Conservation (phyloP, 2,113 vertebrate species). For the Probosciger aterrimus region DNA sequence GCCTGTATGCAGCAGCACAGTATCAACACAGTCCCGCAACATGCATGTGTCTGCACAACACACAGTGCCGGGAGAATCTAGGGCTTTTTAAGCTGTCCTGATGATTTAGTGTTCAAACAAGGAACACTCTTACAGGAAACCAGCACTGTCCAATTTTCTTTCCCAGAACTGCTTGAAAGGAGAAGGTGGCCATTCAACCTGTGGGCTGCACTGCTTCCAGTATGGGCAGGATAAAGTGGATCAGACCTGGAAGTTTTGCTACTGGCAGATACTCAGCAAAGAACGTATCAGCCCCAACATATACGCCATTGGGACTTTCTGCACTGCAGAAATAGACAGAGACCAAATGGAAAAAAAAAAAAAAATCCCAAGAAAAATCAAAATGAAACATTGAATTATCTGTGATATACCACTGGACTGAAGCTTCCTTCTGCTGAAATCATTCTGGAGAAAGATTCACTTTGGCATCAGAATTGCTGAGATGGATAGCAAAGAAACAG, state of each 20-base stretch:
- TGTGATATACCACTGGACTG: not conserved
- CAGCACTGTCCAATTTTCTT: not conserved
- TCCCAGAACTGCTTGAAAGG: not conserved
- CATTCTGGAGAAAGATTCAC: not conserved
- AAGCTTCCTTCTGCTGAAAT: constrained; percentile 8
- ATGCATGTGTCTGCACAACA: rapidly evolving
- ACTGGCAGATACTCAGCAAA: not conserved
- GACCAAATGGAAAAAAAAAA: not conserved
- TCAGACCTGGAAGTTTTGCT: not conserved
- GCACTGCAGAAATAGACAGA: not conserved
- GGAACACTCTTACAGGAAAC: not conserved
- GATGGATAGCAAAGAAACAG: constrained; percentile 41
- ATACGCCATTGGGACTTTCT: not conserved
- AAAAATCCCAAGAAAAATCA: not conserved
- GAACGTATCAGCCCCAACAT: not conserved
- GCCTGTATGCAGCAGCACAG: not conserved
- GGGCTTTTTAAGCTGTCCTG: not conserved
- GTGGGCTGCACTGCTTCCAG: not conserved
- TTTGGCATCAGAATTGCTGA: constrained; percentile 48
- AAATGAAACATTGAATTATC: not conserved
- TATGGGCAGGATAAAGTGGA: not conserved
- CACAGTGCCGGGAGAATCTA: rapidly evolving
- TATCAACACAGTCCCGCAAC: not conserved
- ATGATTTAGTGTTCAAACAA: not conserved
- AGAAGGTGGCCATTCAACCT: not conserved